Evolutionary conservation across 2,113 vertebrate genomes (phyloP).

Genomic region (Mormoops blainvillei): DNA sequence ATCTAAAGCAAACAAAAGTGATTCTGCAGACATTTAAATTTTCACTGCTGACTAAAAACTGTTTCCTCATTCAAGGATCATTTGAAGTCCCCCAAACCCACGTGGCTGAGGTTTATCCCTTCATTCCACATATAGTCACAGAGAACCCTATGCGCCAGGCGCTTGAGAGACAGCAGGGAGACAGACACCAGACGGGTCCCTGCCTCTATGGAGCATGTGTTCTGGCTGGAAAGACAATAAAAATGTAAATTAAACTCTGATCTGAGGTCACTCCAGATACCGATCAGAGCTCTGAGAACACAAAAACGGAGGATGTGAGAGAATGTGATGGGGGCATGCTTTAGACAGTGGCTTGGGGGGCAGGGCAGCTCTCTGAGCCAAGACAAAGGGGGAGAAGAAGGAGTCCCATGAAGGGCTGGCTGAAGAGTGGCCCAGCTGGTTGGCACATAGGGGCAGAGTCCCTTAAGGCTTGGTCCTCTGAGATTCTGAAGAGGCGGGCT

Average conservation of each 20-base stretch:
- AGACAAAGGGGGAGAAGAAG: not conserved
- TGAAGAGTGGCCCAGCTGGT: not conserved
- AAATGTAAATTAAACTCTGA: not conserved
- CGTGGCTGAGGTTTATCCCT: not conserved
- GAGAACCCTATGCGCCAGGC: not conserved
- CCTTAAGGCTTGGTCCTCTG: not conserved
- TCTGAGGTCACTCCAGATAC: not conserved
- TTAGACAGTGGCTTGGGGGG: not conserved
- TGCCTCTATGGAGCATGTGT: not conserved
- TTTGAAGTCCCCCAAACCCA: not conserved
- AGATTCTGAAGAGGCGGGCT: not conserved
- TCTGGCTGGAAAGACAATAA: not conserved
- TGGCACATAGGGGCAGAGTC: fast-evolving
- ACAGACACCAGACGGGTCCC: fast-evolving
- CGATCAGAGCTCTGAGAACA: not conserved
- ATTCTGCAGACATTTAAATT: not conserved
- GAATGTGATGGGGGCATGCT: not conserved
- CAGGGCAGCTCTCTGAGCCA: not conserved
- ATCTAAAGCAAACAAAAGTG: not conserved
- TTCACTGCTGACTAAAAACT: not conserved
- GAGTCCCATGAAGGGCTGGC: fast-evolving
- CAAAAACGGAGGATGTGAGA: not conserved
- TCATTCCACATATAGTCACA: fast-evolving
- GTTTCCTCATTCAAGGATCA: not conserved
- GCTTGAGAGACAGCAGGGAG: not conserved